A percentile compares a stretch with the other conserved stretches of the same genome.
These are phyloP conservation scores for Macquaria ambigua DNA, from an alignment of 2,113 vertebrate genomes.

Conservation along the genomic window DNA sequence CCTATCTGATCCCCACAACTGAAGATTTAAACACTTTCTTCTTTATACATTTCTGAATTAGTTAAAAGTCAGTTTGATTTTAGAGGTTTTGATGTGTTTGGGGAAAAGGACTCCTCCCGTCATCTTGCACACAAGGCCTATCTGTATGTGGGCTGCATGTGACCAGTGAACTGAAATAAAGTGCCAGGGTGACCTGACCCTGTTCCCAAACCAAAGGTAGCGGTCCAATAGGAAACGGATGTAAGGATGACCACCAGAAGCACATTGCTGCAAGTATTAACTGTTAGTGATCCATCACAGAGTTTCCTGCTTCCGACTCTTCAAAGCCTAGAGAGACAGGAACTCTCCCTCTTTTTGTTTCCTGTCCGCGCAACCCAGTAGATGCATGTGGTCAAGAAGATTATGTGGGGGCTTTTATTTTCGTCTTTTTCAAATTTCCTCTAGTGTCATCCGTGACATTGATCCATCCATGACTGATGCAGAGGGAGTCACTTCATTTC, in stretches of 20 bases:
- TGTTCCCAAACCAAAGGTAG: not conserved
- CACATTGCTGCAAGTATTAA: conserved; percentile 17
- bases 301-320: conserved; percentile 52
- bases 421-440: conserved; percentile 15
- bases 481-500: not conserved
- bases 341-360: conserved; percentile 34
- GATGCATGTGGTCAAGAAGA: conserved; percentile 1
- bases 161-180: conserved; percentile 20
- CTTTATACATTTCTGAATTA: not conserved
- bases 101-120: not conserved
- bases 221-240: conserved; percentile 27
- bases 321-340: conserved; percentile 53
- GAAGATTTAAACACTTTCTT: not conserved
- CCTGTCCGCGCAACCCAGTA: not conserved
- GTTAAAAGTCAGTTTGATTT: not conserved
- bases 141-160: not conserved
- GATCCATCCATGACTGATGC: not conserved
- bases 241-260: conserved; percentile 41
- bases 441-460: not conserved
- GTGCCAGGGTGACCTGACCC: conserved; percentile 27
- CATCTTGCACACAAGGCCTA: not conserved
- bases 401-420: not conserved
- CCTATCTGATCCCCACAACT: not conserved
- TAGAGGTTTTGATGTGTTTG: not conserved
- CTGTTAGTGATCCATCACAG: conserved; percentile 26